These are phyloP conservation scores for Seriola aureovittata DNA, from an alignment of 2,113 vertebrate species.

Conservation along the genomic window DNA sequence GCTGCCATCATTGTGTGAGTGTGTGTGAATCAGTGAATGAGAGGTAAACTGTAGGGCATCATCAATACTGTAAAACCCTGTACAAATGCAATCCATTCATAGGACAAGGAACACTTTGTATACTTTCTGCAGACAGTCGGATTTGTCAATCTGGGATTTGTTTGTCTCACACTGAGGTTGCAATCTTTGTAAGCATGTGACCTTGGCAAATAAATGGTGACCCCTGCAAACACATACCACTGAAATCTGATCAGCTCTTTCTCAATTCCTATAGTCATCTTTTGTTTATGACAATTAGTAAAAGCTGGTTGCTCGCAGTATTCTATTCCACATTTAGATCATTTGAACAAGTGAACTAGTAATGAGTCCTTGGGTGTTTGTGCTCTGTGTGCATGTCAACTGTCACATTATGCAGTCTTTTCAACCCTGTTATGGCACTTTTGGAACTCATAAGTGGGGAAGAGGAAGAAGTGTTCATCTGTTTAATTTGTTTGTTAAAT, in stretches of 20 bases:
- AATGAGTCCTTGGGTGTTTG: background rate
- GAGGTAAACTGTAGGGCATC: background rate
- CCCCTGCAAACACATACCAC: background rate
- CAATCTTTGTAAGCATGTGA: background rate
- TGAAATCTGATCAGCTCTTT: background rate
- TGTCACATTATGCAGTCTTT: background rate
- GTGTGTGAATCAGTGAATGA: background rate
- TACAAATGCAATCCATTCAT: background rate
- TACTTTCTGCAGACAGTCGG: background rate
- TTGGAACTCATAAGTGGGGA: no score
- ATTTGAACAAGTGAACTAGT: background rate
- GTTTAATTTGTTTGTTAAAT: no score
- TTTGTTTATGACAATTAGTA: background rate
- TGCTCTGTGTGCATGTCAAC: conserved; percentile 5
- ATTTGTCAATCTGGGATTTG: background rate
- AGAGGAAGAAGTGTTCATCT: no score
- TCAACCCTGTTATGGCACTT: no score
- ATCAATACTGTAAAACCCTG: background rate
- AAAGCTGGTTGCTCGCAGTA: background rate
- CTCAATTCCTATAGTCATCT: background rate
- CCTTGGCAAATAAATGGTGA: no score
- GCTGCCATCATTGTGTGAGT: no score
- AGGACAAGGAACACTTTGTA: background rate
- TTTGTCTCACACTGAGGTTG: background rate
- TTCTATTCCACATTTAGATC: background rate